Conservation (phyloP, 2,888 invertebrate species). For the Lasioglossum marginatum region DNA sequence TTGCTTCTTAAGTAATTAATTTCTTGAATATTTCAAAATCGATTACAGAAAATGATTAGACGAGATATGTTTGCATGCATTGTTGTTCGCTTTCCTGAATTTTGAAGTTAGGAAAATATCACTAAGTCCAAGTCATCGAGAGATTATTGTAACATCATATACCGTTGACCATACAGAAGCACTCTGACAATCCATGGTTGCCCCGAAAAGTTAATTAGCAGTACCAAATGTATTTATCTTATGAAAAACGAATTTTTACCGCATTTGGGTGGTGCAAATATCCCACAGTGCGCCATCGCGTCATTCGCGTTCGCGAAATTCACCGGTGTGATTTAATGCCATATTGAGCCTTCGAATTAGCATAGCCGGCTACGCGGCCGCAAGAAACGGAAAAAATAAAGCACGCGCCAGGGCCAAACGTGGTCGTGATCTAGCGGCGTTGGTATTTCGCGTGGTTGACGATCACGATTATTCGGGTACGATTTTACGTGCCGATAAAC, state of each 20-base stretch:
- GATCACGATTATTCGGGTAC: slow-evolving; percentile 22
- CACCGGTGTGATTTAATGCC: slow-evolving; percentile 57
- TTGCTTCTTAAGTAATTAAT: too few relatives aligned
- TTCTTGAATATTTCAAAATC: too few relatives aligned
- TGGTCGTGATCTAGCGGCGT: slow-evolving; percentile 62
- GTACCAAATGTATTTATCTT: too few relatives aligned
- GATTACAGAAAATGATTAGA: too few relatives aligned
- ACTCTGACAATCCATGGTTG: too few relatives aligned
- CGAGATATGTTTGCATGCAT: too few relatives aligned
- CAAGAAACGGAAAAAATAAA: slow-evolving; percentile 49
- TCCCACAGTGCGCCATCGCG: neutral
- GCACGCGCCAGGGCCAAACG: slow-evolving; percentile 8
- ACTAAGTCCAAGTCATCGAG: too few relatives aligned
- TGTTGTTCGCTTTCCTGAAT: too few relatives aligned
- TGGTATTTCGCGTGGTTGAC: slow-evolving; percentile 53
- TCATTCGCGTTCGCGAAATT: slow-evolving; percentile 47
- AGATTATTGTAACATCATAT: too few relatives aligned
- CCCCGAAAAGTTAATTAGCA: too few relatives aligned
- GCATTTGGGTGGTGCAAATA: neutral
- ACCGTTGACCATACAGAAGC: too few relatives aligned
- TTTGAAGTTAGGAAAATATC: too few relatives aligned
- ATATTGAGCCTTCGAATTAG: slow-evolving; percentile 66
- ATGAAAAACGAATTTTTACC: neutral
- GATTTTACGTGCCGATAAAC: slow-evolving; percentile 4
- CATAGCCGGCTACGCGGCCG: slow-evolving; percentile 49